Conservation (phyloP, 2,888 invertebrate genomes). For the Seira sanloemensis region DNA sequence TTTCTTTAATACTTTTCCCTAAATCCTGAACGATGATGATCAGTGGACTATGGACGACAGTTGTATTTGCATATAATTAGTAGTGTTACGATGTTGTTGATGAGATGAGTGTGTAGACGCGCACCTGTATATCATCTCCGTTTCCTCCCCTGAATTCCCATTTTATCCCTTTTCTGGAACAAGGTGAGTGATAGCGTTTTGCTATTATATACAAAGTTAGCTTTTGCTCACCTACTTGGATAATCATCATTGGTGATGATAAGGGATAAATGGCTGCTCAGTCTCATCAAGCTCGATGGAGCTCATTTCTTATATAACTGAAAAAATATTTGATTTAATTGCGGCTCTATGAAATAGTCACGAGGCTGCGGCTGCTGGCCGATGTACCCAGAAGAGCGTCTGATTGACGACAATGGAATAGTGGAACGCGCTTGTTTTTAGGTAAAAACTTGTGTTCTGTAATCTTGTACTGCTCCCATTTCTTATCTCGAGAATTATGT, state of each 20-base stretch:
- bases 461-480: background rate
- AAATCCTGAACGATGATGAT: no score
- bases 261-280: no score
- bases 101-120: background rate
- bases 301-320: no score
- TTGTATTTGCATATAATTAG: background rate
- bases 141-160: no score
- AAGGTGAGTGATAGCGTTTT: background rate
- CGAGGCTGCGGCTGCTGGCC: no score
- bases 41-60: background rate
- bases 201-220: no score
- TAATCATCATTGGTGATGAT: no score
- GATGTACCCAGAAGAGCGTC: background rate
- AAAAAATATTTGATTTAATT: background rate
- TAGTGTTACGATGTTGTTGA: background rate
- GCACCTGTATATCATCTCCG: background rate
- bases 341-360: background rate
- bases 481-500: slow-evolving; percentile 3
- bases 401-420: background rate
- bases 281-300: no score
- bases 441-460: background rate
- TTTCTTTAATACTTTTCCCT: no score
- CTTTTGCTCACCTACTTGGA: no score
- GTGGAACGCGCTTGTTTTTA: background rate
- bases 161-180: background rate